Percentiles rank a stretch among this genome's conserved stretches.
Evolutionary conservation across 1,140 invertebrate species (phyloP).

Genomic region (Lucilia sericata): DNA sequence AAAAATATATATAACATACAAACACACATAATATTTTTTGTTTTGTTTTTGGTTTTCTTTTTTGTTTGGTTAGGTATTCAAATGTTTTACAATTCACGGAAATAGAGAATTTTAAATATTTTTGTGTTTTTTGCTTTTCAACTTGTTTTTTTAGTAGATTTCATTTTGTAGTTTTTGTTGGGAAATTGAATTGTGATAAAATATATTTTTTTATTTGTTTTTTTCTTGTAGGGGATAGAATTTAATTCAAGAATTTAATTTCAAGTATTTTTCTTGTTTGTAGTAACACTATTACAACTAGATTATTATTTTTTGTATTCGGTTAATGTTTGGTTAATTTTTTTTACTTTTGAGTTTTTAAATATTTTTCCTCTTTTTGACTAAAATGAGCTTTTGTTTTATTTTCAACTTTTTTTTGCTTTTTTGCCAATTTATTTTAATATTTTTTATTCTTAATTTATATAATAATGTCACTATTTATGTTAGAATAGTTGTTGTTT

Average conservation of each 20-base stretch:
- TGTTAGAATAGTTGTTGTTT: conserved; percentile 23
- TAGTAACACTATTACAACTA: conserved; percentile 36
- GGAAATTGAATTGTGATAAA: conserved; percentile 36
- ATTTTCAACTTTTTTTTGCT: conserved; percentile 31
- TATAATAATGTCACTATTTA: conserved; percentile 35
- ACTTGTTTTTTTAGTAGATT: conserved; percentile 20
- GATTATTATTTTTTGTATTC: background rate
- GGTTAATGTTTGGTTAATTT: background rate
- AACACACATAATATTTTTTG: conserved; percentile 32
- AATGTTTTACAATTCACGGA: conserved; percentile 20
- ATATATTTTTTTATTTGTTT: conserved; percentile 28
- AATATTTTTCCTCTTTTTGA: conserved; percentile 28
- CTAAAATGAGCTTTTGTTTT: conserved; percentile 40
- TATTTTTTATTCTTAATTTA: conserved; percentile 5
- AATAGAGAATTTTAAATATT: conserved; percentile 23
- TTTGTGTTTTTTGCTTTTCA: background rate
- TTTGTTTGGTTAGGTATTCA: conserved; percentile 1
- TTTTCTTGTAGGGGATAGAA: conserved; percentile 37
- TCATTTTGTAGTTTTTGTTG: background rate
- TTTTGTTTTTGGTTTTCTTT: background rate
- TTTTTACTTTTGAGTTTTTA: background rate
- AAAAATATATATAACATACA: conserved; percentile 43
- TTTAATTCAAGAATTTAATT: no score
- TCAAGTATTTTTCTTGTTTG: conserved; percentile 4
- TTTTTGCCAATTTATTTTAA: conserved; percentile 40